Percentiles rank a stretch among this genome's conserved stretches.
Conservation (phyloP, 2,797 vertebrate species). For the Novumbra hubbsi region DNA sequence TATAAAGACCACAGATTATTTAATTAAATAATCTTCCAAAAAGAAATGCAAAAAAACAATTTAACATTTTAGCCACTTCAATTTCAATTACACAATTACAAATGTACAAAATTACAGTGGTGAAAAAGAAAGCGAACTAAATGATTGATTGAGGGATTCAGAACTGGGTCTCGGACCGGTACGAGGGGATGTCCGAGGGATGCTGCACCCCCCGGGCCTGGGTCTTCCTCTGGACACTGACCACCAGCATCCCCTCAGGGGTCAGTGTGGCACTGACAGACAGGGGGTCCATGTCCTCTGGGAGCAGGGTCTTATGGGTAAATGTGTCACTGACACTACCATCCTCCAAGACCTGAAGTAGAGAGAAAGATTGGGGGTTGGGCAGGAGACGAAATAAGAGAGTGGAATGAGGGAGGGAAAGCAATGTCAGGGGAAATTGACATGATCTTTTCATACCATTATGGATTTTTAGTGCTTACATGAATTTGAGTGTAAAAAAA, state of each 20-base stretch:
- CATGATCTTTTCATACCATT: too few relatives aligned
- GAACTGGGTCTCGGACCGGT: slow-evolving; percentile 62
- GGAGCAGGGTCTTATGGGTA: slow-evolving; percentile 81
- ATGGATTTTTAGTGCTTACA: too few relatives aligned
- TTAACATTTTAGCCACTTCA: neutral
- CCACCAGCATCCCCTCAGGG: slow-evolving; percentile 63
- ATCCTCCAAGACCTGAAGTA: slow-evolving; percentile 74
- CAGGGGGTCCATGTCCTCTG: slow-evolving; percentile 81
- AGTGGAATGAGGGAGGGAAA: neutral
- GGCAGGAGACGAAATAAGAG: neutral
- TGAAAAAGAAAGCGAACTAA: neutral
- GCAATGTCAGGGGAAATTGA: neutral
- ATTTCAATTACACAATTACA: too few relatives aligned
- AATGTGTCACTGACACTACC: slow-evolving; percentile 78
- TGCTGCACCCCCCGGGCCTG: rapidly evolving
- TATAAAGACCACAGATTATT: neutral
- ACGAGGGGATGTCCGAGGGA: slow-evolving; percentile 36
- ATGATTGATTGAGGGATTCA: slow-evolving; percentile 38
- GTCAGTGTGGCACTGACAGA: slow-evolving; percentile 74
- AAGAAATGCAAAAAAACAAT: neutral
- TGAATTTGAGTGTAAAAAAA: too few relatives aligned
- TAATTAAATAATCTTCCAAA: neutral
- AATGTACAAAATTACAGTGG: neutral
- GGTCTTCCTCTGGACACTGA: slow-evolving; percentile 62
- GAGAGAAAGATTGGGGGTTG: neutral